Base-by-base conservation (phyloP, 2,113 vertebrate genomes). In the Salvator merianae region DNA sequence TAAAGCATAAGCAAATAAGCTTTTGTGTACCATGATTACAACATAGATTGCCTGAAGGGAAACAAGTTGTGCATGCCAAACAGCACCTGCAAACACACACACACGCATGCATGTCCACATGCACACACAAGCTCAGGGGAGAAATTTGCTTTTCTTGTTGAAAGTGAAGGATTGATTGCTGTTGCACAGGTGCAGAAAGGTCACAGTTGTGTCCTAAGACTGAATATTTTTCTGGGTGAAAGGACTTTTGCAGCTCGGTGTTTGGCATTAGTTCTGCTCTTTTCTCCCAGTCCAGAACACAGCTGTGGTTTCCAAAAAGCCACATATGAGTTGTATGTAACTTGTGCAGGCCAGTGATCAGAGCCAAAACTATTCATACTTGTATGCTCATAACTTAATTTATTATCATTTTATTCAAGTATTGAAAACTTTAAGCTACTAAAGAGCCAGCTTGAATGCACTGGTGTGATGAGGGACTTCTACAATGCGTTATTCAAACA, bases 41-140 rank as follows among this genome's bases (percentile, higher is more conserved):
- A 34, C 40, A 75, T 34, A 34, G 38, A 36, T 65, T 66, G 40
- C 72, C 32, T 68, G 32, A 74, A 30, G 26, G 40, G 40, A 75
- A 75, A 72, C 34, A 3, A 40, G 26, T 50, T 66, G 34, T 28
- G 12, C 59, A 80, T 26, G 38, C 75, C 75, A 69, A n/a, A 59
- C 74, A 36, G 8, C 62, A 75, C 50, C 68, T 59, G 62, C 30
- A 79, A 81, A 18, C 32, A 36, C 22, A 26, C 22, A 63, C 63
- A 5, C 1, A 0, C 7, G 50, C 38, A 47, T 26, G 4, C 28
- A 12, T 12, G 47, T 50, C 10, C 50, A 53, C 50, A 53, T n/a
- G n/a, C n/a, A n/a, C n/a, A n/a, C 55, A 63, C 7, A 63, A 6
- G 7, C 78, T 59, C 36, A 28, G 47, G 78, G 74, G 69, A 81